These are phyloP conservation scores for Sitta europaea DNA, from an alignment of 2,113 vertebrate genomes.

Conservation along the genomic window DNA sequence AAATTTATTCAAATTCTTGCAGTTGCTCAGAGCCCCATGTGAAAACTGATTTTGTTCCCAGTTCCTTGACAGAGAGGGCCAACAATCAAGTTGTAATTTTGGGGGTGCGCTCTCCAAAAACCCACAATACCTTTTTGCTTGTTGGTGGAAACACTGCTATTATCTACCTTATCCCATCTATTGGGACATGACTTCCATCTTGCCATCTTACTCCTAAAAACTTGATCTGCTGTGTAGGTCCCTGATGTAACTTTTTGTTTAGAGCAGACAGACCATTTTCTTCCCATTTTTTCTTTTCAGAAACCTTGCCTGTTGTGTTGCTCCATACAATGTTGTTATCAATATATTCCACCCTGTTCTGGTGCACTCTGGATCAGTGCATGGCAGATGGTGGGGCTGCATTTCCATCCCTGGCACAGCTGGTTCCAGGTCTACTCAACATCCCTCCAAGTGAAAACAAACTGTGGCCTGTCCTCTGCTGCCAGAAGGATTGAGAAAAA, in stretches of 20 bases:
- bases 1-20: neutral
- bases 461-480: neutral
- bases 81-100: neutral
- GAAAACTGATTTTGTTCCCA: neutral
- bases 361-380: neutral
- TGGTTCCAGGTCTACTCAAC: too few relatives aligned
- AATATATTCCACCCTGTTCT: neutral
- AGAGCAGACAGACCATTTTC: neutral
- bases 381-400: neutral
- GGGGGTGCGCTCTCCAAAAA: neutral
- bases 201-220: neutral
- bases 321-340: neutral
- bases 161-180: neutral
- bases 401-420: neutral
- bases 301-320: neutral
- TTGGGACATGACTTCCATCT: neutral
- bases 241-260: neutral
- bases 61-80: neutral
- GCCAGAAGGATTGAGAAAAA: neutral
- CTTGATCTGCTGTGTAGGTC: neutral
- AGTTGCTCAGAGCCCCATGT: neutral
- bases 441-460: neutral
- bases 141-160: neutral
- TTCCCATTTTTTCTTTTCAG: neutral
- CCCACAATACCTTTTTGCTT: neutral